A percentile compares a stretch with the other conserved stretches of the same genome.
phyloP scores from a whole-genome alignment of 2,797 vertebrate genomes.

The Poeciliopsis gracilis region DNA sequence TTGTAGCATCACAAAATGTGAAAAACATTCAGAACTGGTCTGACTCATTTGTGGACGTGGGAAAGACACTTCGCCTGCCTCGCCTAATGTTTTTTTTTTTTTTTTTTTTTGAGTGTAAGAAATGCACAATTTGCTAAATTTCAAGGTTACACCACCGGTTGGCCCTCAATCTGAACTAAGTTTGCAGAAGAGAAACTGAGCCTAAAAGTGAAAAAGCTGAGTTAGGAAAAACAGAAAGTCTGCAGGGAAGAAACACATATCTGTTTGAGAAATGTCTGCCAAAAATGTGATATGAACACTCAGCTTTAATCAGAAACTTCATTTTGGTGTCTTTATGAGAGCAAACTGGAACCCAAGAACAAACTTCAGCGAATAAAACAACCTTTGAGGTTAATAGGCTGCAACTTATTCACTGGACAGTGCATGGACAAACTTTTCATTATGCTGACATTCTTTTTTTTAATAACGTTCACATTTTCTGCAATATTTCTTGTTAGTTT shows the following conservation, averaged over 20 bases:
- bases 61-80: background rate
- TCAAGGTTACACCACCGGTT: background rate
- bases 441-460: background rate
- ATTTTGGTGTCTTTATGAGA: background rate
- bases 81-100: background rate
- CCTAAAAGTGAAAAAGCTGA: background rate
- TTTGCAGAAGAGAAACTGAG: slow-evolving; percentile 38
- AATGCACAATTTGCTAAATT: background rate
- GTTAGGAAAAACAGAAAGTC: slow-evolving; percentile 12
- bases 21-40: background rate
- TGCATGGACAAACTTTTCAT: background rate
- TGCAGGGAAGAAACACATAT: slow-evolving; percentile 15
- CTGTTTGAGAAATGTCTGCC: background rate
- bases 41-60: background rate
- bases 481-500: background rate
- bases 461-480: background rate
- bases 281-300: background rate
- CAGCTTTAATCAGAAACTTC: slow-evolving; percentile 1
- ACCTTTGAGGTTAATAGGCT: background rate
- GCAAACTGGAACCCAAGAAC: background rate
- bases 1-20: background rate
- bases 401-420: background rate
- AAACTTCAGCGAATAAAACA: background rate
- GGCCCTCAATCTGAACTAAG: background rate
- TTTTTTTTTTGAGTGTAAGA: background rate